phyloP scores from a whole-genome alignment of 1,140 invertebrate species.

The Linepithema humile region DNA sequence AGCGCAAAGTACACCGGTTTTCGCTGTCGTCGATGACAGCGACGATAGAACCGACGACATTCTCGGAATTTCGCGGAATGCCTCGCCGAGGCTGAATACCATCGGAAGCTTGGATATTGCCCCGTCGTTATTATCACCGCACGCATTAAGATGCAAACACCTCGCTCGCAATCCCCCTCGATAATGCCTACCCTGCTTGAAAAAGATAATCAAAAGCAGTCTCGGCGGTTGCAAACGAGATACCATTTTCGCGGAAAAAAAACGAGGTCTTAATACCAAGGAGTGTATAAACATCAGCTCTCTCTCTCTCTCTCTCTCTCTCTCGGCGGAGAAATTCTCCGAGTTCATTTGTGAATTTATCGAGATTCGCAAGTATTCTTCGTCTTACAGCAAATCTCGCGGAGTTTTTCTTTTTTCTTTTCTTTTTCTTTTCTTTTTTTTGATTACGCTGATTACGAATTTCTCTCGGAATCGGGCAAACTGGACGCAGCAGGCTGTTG shows the following conservation, averaged over 20 bases:
- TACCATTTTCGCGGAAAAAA: neutral
- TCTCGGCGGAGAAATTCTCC: too few species aligned
- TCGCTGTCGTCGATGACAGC: neutral
- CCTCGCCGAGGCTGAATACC: neutral
- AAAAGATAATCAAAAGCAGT: conserved; percentile 2
- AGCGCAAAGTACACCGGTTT: neutral
- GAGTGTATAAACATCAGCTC: neutral
- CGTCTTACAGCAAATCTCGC: neutral
- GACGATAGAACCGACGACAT: conserved; percentile 14
- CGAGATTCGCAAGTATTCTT: neutral
- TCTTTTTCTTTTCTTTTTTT: too few species aligned
- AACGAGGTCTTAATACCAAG: neutral
- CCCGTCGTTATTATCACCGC: neutral
- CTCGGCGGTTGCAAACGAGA: neutral
- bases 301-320: too few species aligned
- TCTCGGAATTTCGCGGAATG: conserved; percentile 42
- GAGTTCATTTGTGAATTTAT: conserved; percentile 13
- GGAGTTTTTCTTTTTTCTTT: too few species aligned
- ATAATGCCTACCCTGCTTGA: neutral
- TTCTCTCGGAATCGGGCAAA: neutral
- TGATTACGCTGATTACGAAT: neutral
- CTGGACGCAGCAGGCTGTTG: neutral
- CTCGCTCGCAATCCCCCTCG: neutral
- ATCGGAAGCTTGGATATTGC: conserved; percentile 7
- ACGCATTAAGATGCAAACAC: conserved; percentile 21